Base-by-base conservation (phyloP, 1,140 invertebrate genomes). In the Lepidostoma basale region DNA sequence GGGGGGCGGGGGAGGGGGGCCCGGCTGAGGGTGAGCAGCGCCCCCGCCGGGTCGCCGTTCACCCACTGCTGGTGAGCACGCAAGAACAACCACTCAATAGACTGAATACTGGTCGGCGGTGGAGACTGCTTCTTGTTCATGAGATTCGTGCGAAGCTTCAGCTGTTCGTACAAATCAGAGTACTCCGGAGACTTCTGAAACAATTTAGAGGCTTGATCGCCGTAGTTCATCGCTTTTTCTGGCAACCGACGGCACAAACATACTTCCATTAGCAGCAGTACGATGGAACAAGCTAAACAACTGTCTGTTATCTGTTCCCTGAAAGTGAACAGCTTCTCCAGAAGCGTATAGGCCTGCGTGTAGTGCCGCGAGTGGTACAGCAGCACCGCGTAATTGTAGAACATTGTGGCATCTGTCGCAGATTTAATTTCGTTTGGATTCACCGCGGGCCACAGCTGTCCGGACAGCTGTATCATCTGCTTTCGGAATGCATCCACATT, bases 381-480 rank as follows among this genome's bases (percentile, higher is more conserved):
- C 8, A 95, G 75, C 1, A 96, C 87, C 1, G 93, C 92, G 75
- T 94, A 91, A 77, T 95, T 96, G 76, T 92, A 96, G 47, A 88
- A 85, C 16, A 87, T 79, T 74, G 90, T 81, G 0, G 84, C 73
- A 22, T 70, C 62, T 12, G 62, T 16, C 2, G 49, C 44, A 0
- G 63, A 39, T 23, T 58, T 75, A 3, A 85, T 77, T 45, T 88
- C 78, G 59, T 86, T 77, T 16, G 76, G 73, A 23, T 81, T 79
- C n/a, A 81, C 76, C 28, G 79, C 77, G 16, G 77, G 78, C 70
- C 78, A 81, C 75, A 83, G 83, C 76, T 88, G 79, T 54, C 86
- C 82, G 74, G 87, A 86, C 60, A 92, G 80, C 60, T 86, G 81
- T 65, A 84, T 81, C 14, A 94, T 78, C 56, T 84, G 85, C 75